These are phyloP conservation scores for Parnassius orleans DNA, from an alignment of 2,888 invertebrate genomes.

Conservation along the genomic window DNA sequence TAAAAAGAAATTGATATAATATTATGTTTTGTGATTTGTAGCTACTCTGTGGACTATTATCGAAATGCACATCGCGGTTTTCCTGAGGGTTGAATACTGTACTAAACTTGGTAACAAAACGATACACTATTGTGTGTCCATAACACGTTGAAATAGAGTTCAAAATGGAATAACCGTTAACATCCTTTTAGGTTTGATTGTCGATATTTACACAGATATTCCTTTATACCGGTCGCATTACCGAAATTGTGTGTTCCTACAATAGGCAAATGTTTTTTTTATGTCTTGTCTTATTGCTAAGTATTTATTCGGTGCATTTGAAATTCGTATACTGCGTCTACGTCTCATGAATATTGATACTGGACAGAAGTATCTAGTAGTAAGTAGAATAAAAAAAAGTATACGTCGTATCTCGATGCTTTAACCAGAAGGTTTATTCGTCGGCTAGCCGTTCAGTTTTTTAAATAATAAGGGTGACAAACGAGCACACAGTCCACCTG, in stretches of 20 bases:
- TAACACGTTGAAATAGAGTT: not conserved
- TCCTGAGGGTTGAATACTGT: conserved; percentile 69
- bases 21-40: not conserved
- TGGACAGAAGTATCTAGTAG: too few species aligned
- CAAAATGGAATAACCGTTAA: not conserved
- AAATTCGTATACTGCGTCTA: not conserved
- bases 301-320: conserved; percentile 1
- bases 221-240: conserved; percentile 53
- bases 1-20: not conserved
- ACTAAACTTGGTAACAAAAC: conserved; percentile 35
- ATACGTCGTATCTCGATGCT: too few species aligned
- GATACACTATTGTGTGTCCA: conserved; percentile 3
- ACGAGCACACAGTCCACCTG: too few species aligned
- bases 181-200: conserved; percentile 32
- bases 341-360: too few species aligned
- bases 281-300: not conserved
- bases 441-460: too few species aligned
- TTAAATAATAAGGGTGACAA: too few species aligned
- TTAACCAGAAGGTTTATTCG: too few species aligned
- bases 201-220: conserved; percentile 52
- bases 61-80: conserved; percentile 74
- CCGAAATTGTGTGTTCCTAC: conserved; percentile 50
- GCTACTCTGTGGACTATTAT: conserved; percentile 62
- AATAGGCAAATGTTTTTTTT: conserved; percentile 14
- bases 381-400: too few species aligned